phyloP scores from a whole-genome alignment of 2,888 invertebrate genomes.

The Belgica antarctica region DNA sequence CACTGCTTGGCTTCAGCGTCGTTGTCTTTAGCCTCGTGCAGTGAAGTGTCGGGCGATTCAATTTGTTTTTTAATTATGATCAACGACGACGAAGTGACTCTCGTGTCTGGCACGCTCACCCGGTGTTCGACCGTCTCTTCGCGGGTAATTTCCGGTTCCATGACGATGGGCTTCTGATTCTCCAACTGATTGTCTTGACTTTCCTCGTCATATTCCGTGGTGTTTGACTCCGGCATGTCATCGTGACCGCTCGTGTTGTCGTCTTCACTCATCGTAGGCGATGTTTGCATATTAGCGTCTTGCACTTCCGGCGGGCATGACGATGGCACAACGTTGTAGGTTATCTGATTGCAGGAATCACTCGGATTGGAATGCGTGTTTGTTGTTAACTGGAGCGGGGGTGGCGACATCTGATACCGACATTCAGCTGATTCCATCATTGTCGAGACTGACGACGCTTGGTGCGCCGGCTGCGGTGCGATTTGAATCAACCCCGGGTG shows the following conservation, averaged over 20 bases:
- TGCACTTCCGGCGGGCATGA: conserved; percentile 65
- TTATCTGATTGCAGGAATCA: conserved; percentile 32
- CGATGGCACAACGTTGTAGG: conserved; percentile 52
- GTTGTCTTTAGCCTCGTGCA: neutral
- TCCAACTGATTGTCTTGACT: conserved; percentile 27
- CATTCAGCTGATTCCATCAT: conserved; percentile 11
- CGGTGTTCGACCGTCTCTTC: conserved; percentile 37
- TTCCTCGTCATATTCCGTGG: conserved; percentile 31
- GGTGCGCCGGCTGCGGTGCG: conserved; percentile 34
- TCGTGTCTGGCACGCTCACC: conserved; percentile 39
- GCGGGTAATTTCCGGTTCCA: conserved; percentile 36
- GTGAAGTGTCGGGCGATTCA: conserved; percentile 39
- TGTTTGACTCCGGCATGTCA: conserved; percentile 43
- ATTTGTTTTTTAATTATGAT: conserved; percentile 28
- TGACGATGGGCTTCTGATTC: conserved; percentile 20
- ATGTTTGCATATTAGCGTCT: conserved; percentile 81
- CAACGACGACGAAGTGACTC: conserved; percentile 37
- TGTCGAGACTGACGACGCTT: neutral
- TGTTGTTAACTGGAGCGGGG: conserved; percentile 42
- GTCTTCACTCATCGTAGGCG: conserved; percentile 67
- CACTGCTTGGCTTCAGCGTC: neutral
- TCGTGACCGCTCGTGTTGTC: conserved; percentile 55
- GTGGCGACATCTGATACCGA: conserved; percentile 35
- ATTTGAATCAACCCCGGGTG: conserved; percentile 42
- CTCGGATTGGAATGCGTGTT: conserved; percentile 26